Base-by-base conservation (phyloP, 2,888 invertebrate species). In the Anthrax anthrax region DNA sequence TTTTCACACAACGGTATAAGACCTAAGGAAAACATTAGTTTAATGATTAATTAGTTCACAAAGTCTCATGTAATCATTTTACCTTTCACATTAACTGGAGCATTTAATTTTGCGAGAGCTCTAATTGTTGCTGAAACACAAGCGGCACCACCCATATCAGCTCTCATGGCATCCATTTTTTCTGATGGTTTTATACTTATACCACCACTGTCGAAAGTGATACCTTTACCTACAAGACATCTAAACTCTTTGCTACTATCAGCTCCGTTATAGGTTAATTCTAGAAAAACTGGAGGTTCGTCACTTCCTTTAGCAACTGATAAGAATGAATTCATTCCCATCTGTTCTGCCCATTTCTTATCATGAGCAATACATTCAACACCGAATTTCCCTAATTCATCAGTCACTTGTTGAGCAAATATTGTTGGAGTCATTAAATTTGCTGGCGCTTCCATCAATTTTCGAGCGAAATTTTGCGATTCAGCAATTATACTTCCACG, bases 71-170 rank as follows among this genome's bases (percentile, higher is more conserved):
- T n/a, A n/a, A n/a, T n/a, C 23, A 12, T 27, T 19, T 36, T 46
- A 48, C 79, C 84, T 64, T 76, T 62, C 36, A 87, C 71, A 62
- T 85, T 82, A 42, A 84, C 64, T 4, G 82, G 81, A 13, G 83
- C 63, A 53, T 77, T 73, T 1, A 85, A 70, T 38, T 74, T 68
- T 3, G 83, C 79, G 1, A 80, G 76, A 1, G 84, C 78, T 49
- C 77, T 70, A 42, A 81, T 73, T 14, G 80, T 71, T 1, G 78
- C 80, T 9, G 81, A 68, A 10, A 83, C 80, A 59, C 78, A 78
- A 1, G 86, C 86, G 2, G 84, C 86, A 1, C 86, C 86, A 4
- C 82, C 83, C 85, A 87, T 85, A 58, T 86, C 86, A 5, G 80
- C 84, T 52, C 80, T 70, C 84, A 85, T 85, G 1, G 34, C 43